Percentiles rank a stretch among this genome's conserved stretches.
These are phyloP conservation scores for Notolepis coatsorum DNA, from an alignment of 2,797 vertebrate genomes.

Conservation along the genomic window DNA sequence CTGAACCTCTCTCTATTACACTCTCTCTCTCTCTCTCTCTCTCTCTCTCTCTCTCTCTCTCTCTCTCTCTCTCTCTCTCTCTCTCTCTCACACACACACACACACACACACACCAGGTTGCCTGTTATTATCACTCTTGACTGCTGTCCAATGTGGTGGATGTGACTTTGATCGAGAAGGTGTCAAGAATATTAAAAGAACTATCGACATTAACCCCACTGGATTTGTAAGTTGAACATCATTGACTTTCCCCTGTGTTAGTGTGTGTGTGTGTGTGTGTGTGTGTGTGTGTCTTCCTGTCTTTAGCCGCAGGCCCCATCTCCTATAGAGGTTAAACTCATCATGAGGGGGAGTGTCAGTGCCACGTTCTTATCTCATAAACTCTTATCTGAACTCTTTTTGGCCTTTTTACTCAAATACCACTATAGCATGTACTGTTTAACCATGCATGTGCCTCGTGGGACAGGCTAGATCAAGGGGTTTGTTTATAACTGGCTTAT, in stretches of 20 bases:
- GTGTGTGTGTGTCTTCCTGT: too few species aligned
- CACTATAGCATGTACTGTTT: too few species aligned
- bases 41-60: conserved; percentile 38
- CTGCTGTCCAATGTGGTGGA: conserved; percentile 77
- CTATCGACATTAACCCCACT: conserved; percentile 68
- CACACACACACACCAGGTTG: conserved; percentile 75
- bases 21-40: conserved; percentile 28
- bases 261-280: background rate
- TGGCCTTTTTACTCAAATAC: too few species aligned
- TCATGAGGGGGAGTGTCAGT: too few species aligned
- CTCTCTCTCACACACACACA: conserved; percentile 12
- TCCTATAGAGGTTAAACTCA: too few species aligned
- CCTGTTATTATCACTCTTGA: conserved; percentile 79
- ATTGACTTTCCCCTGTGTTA: background rate
- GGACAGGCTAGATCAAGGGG: too few species aligned
- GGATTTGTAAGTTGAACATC: conserved; percentile 80
- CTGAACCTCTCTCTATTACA: conserved; percentile 24
- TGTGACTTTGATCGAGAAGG: conserved; percentile 67
- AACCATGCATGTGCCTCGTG: too few species aligned
- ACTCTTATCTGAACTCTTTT: too few species aligned
- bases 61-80: conserved; percentile 5
- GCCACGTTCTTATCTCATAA: too few species aligned
- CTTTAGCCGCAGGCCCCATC: too few species aligned
- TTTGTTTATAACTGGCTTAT: background rate
- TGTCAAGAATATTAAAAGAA: conserved; percentile 70